Conservation (phyloP, 1,140 invertebrate species). For the Plodia interpunctella region DNA sequence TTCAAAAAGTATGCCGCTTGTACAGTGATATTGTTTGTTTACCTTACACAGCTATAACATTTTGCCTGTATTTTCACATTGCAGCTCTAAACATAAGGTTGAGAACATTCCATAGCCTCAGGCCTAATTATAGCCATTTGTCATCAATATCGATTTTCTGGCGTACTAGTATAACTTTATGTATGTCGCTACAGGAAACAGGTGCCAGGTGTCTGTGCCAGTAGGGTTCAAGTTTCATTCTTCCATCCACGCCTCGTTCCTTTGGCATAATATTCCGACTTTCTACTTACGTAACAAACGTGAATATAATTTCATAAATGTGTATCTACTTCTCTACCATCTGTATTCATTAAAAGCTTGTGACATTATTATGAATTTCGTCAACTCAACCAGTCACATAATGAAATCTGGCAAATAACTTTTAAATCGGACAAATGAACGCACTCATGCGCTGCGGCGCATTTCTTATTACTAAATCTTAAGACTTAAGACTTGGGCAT, state of each 20-base stretch:
- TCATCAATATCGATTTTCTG: constrained; percentile 17
- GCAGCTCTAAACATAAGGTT: neutral
- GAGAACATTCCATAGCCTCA: constrained; percentile 7
- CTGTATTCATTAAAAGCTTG: too few relatives aligned
- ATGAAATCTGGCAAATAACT: constrained; percentile 1
- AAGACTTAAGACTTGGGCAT: neutral
- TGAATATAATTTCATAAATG: too few relatives aligned
- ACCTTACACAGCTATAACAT: too few relatives aligned
- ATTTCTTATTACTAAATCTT: constrained; percentile 3
- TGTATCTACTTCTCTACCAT: too few relatives aligned
- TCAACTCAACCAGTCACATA: neutral
- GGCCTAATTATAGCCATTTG: constrained; percentile 17
- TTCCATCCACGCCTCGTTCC: too few relatives aligned
- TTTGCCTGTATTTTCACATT: too few relatives aligned
- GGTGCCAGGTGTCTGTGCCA: constrained; percentile 5
- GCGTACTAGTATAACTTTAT: neutral
- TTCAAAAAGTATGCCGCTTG: too few relatives aligned
- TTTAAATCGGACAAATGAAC: neutral
- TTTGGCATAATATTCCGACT: neutral
- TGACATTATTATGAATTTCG: neutral
- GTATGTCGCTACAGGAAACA: constrained; percentile 13
- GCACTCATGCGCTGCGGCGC: neutral
- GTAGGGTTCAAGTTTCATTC: neutral
- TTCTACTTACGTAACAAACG: neutral
- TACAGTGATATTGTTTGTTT: too few relatives aligned